Evolutionary conservation across 2,797 vertebrate genomes (phyloP).

Genomic region (Peromyscus eremicus): DNA sequence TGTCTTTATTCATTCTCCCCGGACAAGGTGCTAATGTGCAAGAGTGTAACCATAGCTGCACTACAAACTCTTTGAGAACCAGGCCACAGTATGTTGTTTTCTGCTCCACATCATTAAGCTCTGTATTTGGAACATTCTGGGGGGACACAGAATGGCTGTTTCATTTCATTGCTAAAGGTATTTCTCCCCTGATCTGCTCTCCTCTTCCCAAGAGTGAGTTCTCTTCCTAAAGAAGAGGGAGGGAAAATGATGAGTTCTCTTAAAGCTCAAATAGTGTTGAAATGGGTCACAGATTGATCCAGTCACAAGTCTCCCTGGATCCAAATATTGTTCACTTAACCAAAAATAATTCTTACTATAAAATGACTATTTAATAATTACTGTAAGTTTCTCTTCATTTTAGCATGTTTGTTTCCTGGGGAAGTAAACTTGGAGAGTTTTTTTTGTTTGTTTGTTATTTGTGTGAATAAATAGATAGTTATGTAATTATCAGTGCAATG

Average conservation of each 20-base stretch:
- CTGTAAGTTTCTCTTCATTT: slow-evolving; percentile 3
- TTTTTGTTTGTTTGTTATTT: not conserved
- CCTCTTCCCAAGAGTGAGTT: not conserved
- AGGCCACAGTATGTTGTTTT: not conserved
- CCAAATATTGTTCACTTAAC: slow-evolving; percentile 21
- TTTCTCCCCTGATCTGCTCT: not conserved
- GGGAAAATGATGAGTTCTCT: not conserved
- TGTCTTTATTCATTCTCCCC: not conserved
- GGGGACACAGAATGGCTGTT: not conserved
- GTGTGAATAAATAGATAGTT: slow-evolving; percentile 16
- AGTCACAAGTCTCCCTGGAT: not conserved
- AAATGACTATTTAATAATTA: slow-evolving; percentile 45
- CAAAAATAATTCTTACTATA: slow-evolving; percentile 49
- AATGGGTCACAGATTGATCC: not conserved
- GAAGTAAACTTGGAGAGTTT: slow-evolving; percentile 16
- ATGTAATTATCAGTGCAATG: slow-evolving; percentile 2
- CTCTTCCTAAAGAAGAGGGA: not conserved
- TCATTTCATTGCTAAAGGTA: not conserved
- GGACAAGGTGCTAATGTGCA: not conserved
- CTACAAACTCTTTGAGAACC: not conserved
- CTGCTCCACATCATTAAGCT: not conserved
- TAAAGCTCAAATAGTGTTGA: slow-evolving; percentile 44
- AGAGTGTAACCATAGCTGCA: not conserved
- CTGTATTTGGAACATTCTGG: not conserved
- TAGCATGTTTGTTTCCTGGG: slow-evolving; percentile 10